Evolutionary conservation across 2,888 invertebrate species (phyloP).

Genomic region (Hyalella azteca): DNA sequence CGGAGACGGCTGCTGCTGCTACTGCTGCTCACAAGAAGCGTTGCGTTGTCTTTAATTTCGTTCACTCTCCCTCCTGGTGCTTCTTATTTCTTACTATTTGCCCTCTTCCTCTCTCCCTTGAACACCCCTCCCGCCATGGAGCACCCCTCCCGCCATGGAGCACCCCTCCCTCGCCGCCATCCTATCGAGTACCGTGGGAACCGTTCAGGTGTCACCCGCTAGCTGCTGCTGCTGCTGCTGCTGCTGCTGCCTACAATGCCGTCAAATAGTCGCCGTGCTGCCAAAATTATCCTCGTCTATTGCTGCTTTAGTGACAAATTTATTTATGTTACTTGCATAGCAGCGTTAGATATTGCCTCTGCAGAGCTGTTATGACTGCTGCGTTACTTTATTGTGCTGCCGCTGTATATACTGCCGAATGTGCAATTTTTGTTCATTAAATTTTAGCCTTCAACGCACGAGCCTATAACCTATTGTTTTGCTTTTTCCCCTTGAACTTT

Average conservation of each 20-base stretch:
- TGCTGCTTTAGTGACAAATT: neutral
- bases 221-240: neutral
- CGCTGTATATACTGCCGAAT: too few relatives aligned
- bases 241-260: neutral
- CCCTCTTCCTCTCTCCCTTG: neutral
- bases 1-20: too few relatives aligned
- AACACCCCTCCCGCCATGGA: neutral
- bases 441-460: too few relatives aligned
- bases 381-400: neutral
- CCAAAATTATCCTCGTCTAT: neutral
- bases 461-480: too few relatives aligned
- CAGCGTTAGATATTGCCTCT: neutral
- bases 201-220: slow-evolving; percentile 28
- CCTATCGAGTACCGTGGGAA: slow-evolving; percentile 27
- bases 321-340: neutral
- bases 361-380: neutral
- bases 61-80: neutral
- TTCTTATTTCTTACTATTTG: neutral
- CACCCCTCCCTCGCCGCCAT: neutral
- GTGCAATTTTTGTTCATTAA: too few relatives aligned
- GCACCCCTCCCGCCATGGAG: too few relatives aligned
- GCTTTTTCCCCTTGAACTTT: too few relatives aligned
- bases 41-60: neutral
- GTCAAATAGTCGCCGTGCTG: neutral
- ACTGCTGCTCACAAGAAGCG: too few relatives aligned